Evolutionary conservation across 2,797 vertebrate genomes (phyloP).

Genomic region (Pipistrellus pygmaeus): DNA sequence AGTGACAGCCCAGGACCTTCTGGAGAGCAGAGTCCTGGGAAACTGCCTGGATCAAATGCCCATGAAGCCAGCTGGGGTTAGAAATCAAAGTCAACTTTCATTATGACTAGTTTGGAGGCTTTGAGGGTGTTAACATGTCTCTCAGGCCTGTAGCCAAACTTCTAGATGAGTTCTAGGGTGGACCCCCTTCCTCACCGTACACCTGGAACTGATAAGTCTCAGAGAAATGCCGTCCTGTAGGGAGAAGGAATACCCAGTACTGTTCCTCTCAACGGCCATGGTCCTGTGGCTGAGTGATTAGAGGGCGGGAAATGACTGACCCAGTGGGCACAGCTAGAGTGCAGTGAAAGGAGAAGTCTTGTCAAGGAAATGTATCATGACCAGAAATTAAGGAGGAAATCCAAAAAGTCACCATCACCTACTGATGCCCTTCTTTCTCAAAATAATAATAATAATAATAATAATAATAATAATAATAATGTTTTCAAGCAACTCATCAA

Average conservation of each 20-base stretch:
- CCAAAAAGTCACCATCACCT: background rate
- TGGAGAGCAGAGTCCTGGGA: background rate
- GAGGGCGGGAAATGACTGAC: background rate
- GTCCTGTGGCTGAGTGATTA: background rate
- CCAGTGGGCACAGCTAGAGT: no score
- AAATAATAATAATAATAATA: background rate
- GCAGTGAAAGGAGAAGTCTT: background rate
- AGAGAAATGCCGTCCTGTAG: background rate
- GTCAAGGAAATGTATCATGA: background rate
- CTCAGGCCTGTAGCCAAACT: background rate
- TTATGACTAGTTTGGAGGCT: background rate
- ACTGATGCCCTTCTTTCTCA: background rate
- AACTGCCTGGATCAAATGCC: background rate
- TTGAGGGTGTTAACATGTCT: background rate
- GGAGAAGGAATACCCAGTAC: background rate
- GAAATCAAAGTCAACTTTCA: background rate
- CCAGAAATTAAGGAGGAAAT: background rate
- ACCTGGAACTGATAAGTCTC: background rate
- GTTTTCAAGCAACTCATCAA: background rate
- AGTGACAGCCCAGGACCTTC: background rate
- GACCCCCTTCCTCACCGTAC: background rate
- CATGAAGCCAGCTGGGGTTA: background rate
- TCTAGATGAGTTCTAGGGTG: background rate
- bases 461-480: no score
- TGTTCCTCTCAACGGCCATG: fast-evolving